phyloP scores from a whole-genome alignment of 30 jellyfish, hydroid and myxozoan genomes.

The Nemopilema nomurai region DNA sequence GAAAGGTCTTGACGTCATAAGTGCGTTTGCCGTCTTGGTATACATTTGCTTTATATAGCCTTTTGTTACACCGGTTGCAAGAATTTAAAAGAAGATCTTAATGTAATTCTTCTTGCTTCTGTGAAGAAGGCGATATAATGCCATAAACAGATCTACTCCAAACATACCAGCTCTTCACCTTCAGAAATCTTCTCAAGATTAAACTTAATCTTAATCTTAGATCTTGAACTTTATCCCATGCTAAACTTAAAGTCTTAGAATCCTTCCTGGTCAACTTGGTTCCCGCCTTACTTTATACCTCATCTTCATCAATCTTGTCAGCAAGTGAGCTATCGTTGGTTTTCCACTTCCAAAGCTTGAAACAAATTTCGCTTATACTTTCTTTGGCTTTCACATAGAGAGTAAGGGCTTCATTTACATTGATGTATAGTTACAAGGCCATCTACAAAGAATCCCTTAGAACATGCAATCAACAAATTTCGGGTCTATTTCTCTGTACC shows the following conservation, averaged over 20 bases:
- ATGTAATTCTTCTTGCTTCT: constrained; percentile 23
- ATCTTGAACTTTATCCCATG: constrained; percentile 9
- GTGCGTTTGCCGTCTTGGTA: too few species aligned
- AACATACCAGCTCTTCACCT: constrained; percentile 25
- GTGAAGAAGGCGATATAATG: constrained; percentile 45
- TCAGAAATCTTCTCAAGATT: constrained; percentile 2
- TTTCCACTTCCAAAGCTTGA: constrained; percentile 39
- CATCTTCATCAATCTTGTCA: constrained; percentile 7
- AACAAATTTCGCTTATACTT: constrained; percentile 44
- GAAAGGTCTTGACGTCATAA: too few species aligned
- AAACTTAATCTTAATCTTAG: background rate
- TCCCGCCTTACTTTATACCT: background rate
- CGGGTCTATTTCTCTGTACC: constrained; percentile 32
- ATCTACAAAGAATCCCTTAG: too few species aligned
- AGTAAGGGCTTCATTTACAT: background rate
- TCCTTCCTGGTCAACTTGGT: background rate
- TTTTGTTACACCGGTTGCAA: constrained; percentile 5
- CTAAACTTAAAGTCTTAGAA: background rate
- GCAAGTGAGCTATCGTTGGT: constrained; percentile 3
- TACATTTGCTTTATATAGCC: background rate
- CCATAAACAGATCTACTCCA: constrained; percentile 39
- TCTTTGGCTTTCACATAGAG: constrained; percentile 34
- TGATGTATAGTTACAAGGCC: background rate
- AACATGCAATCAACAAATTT: constrained; percentile 7
- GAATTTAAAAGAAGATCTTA: constrained; percentile 16